Evolutionary conservation across 2,888 invertebrate genomes (phyloP), one percentile per base, ranked within the genome.

Genomic region (Diplolepis rosae): DNA sequence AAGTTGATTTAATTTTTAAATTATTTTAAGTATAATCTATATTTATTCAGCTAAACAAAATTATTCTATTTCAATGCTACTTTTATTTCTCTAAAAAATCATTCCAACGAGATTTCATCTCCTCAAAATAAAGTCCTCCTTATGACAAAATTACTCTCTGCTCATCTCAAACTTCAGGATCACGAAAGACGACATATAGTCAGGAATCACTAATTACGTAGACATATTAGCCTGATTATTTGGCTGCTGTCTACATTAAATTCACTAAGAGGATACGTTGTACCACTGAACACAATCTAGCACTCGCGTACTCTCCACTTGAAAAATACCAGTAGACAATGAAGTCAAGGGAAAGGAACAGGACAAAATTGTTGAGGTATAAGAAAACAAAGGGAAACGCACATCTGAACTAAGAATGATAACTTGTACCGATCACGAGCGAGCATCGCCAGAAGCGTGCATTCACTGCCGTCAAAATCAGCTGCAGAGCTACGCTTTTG

Each of bases 401-500:
- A 61, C 71, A 73, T 54, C 28, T 69, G 51, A 70, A 15, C 65
- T 61, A 22, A 65, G 32, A 13, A 70, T 32, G 69, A 69, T 70
- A 51, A 72, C 68, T 76, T 39, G 24, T 22, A 24, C 13, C 39
- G 35, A 24, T 39, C 61, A 6, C 15, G 67, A 71, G 69, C 50
- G 69, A 67, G 70, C 74, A 70, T 76, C 77, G 71, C 52, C 45
- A 24, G 30, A 65, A 39, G 74, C 75, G 66, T 76, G 76, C 74
- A 30, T 56, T 13, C 72, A 71, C 69, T 54, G 69, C 66, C 50
- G 65, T 28, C 48, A 42, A 68, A 71, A 81, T 81, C 80, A 80
- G 80, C 81, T 80, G 80, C 78, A 76, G 75, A 39, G 67, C 68
- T 78, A 54, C 75, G 67, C 75, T 74, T 72, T 74, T 69, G 71